Percentiles rank a stretch among this genome's conserved stretches.
Evolutionary conservation across 1,140 invertebrate species (phyloP).

Genomic region (Lysiphlebus fabarum): DNA sequence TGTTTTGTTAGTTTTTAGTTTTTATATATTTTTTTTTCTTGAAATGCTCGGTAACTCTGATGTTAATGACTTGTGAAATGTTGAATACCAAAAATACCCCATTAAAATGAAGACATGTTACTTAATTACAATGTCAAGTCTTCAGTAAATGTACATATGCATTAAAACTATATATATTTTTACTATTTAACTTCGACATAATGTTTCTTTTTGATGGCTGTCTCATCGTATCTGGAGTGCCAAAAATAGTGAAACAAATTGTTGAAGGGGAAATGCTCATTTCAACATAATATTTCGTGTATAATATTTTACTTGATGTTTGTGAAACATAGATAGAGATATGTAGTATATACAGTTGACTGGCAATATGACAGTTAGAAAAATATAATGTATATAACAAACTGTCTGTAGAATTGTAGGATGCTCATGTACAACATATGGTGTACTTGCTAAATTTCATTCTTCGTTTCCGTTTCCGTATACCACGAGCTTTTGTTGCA

Average conservation of each 20-base stretch:
- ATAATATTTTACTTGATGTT: slow-evolving; percentile 11
- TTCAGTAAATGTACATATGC: slow-evolving; percentile 8
- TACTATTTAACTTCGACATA: slow-evolving; percentile 1
- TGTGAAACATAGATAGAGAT: background rate
- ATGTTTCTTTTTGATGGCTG: background rate
- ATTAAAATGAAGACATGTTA: slow-evolving; percentile 2
- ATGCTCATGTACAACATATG: slow-evolving; percentile 23
- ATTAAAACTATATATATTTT: slow-evolving; percentile 6
- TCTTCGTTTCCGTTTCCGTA: slow-evolving; percentile 37
- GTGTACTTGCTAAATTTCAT: slow-evolving; percentile 29
- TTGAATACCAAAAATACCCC: background rate
- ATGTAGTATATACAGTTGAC: slow-evolving; percentile 13
- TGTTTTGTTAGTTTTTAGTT: no score
- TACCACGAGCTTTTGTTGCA: slow-evolving; percentile 13
- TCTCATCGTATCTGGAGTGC: background rate
- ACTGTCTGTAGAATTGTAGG: slow-evolving; percentile 25
- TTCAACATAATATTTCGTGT: background rate
- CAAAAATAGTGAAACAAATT: slow-evolving; percentile 13
- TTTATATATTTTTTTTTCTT: no score
- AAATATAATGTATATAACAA: slow-evolving; percentile 23
- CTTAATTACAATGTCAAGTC: slow-evolving; percentile 14
- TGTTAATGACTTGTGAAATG: slow-evolving; percentile 8
- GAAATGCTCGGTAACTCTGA: background rate
- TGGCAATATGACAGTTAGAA: slow-evolving; percentile 17
- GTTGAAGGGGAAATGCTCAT: background rate